Evolutionary conservation across 2,888 invertebrate species (phyloP).

Genomic region (Drosophila fulvimacula): DNA sequence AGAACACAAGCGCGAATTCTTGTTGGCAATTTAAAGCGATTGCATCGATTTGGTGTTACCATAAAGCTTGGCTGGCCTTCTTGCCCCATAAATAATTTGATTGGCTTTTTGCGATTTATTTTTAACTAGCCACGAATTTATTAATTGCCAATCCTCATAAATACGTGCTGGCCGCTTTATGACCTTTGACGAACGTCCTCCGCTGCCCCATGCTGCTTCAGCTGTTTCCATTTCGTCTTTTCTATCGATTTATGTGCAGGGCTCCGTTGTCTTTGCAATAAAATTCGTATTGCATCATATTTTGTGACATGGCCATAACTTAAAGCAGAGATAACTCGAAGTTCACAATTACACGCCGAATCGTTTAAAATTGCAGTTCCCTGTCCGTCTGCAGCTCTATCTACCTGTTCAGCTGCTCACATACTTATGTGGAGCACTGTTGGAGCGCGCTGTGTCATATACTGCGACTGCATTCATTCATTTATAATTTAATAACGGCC

Average conservation of each 20-base stretch:
- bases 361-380: conserved; percentile 56
- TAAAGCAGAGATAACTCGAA: conserved; percentile 46
- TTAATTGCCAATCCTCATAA: conserved; percentile 81
- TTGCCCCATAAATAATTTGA: conserved; percentile 57
- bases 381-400: conserved; percentile 20
- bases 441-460: conserved; percentile 61
- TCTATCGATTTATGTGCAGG: conserved; percentile 45
- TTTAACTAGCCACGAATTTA: conserved; percentile 79
- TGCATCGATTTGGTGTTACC: conserved; percentile 47
- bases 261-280: conserved; percentile 24
- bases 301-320: conserved; percentile 77
- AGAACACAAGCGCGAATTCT: conserved; percentile 53
- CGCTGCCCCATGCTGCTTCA: conserved; percentile 43
- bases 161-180: conserved; percentile 72
- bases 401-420: conserved; percentile 42
- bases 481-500: conserved; percentile 82
- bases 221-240: not conserved
- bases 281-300: conserved; percentile 67
- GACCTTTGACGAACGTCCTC: conserved; percentile 69
- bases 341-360: conserved; percentile 51
- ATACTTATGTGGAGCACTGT: conserved; percentile 27
- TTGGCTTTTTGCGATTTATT: conserved; percentile 58
- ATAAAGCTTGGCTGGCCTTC: conserved; percentile 37
- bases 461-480: conserved; percentile 75
- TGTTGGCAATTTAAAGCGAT: conserved; percentile 51